A percentile compares a stretch with the other conserved stretches of the same genome.
Conservation (phyloP, 2,797 vertebrate genomes). For the Peromyscus attwateri region DNA sequence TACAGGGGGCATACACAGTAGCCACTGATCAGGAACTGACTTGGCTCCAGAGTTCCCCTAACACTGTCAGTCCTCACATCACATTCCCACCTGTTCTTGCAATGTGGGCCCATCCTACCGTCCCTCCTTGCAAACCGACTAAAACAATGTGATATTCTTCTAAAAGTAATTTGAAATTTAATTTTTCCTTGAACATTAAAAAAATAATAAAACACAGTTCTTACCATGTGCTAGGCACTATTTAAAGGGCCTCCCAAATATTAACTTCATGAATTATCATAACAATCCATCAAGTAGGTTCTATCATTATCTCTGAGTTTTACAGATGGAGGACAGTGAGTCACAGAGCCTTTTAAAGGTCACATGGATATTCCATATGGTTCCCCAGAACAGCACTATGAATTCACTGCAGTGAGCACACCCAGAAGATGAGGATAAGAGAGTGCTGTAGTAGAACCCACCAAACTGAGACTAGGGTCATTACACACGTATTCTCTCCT, state of each 20-base stretch:
- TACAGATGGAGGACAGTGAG: conserved; percentile 61
- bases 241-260: conserved; percentile 62
- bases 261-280: conserved; percentile 49
- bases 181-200: conserved; percentile 43
- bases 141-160: conserved; percentile 11
- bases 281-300: conserved; percentile 51
- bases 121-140: not conserved
- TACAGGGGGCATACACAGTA: not conserved
- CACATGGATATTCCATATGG: conserved; percentile 42
- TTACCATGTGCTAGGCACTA: conserved; percentile 4
- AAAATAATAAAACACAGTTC: not conserved
- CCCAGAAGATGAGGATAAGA: not conserved
- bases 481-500: not conserved
- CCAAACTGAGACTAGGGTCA: not conserved
- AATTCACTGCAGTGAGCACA: not conserved
- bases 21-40: not conserved
- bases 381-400: not conserved
- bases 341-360: conserved; percentile 62
- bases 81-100: not conserved
- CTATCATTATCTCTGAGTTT: conserved; percentile 17
- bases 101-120: not conserved
- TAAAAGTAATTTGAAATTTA: conserved; percentile 31
- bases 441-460: not conserved
- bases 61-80: not conserved
- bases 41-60: conserved; percentile 19